A percentile compares a stretch with the other conserved stretches of the same genome.
Evolutionary conservation across 2,888 invertebrate genomes (phyloP).

Genomic region (Lithodes maja): DNA sequence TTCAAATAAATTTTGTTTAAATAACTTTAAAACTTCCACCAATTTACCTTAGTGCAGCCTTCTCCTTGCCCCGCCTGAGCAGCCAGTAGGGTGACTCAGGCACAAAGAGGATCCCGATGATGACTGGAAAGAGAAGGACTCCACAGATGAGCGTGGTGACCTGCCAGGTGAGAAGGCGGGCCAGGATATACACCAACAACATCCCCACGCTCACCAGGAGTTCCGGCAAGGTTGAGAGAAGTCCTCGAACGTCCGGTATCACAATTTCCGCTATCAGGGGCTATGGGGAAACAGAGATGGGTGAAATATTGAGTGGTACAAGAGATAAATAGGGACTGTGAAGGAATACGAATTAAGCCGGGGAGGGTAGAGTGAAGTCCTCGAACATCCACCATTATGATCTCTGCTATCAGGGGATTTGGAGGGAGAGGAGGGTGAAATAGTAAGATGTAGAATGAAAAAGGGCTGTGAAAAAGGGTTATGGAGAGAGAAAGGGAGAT

Average conservation of each 20-base stretch:
- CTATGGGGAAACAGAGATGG: constrained; percentile 25
- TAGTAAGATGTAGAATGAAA: neutral
- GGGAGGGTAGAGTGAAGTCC: constrained; percentile 84
- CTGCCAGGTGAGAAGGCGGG: constrained; percentile 81
- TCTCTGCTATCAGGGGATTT: constrained; percentile 73
- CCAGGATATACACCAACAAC: constrained; percentile 76
- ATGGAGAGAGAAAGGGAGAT: no score
- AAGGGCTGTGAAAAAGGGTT: no score
- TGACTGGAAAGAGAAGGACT: constrained; percentile 79
- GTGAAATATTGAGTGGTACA: neutral
- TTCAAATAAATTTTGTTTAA: no score
- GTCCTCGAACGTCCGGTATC: constrained; percentile 84
- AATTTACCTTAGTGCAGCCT: constrained; percentile 76
- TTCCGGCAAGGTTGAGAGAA: constrained; percentile 83
- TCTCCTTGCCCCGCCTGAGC: constrained; percentile 79
- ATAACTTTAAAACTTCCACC: no score
- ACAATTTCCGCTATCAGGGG: constrained; percentile 77
- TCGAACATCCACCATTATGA: constrained; percentile 84
- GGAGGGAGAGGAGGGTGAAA: neutral
- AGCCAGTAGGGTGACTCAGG: constrained; percentile 86
- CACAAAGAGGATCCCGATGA: constrained; percentile 80
- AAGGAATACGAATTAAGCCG: neutral
- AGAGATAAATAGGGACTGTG: neutral
- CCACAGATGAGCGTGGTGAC: constrained; percentile 81
- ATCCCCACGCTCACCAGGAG: constrained; percentile 85